Base-by-base conservation (phyloP, 2,888 invertebrate genomes). In the Amphimallon solstitiale region DNA sequence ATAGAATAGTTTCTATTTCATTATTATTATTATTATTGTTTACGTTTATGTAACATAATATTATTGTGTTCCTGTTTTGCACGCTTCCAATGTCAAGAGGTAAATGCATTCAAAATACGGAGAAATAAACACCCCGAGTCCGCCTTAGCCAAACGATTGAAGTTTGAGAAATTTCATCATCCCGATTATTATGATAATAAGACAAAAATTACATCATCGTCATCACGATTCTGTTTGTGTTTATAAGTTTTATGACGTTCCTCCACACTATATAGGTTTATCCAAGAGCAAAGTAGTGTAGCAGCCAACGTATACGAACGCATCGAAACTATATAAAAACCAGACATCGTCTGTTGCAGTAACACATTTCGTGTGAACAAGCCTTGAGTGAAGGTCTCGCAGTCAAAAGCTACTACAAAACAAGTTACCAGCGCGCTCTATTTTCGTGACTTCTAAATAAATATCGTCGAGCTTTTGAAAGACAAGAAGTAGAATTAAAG, bases 201-300 rank as follows among this genome's bases (percentile, higher is more conserved):
- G 15, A 35, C 38, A 61, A 60, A 45, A 34, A 38, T 66, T 66
- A 66, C 66, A 66, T 66, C 66, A 66, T 46, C 49, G 23, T 54
- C 38, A 37, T 19, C 56, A 29, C 38, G 21, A 37, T 12, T 14
- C 38, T 2, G 12, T 15, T 14, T 19, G 9, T 23, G 43, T 59
- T 29, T 43, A 21, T 21, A 38, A 1, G 12, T 21, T 40, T n/a
- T 38, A 1, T 40, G 23, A 40, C 38, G 56, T 43, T 6, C 19
- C 21, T 12, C 19, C 10, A 19, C n/a, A 7, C 5, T 29, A 9
- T 29, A 29, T 2, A 29, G 5, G 29, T 29, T 7, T 29, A 29
- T 29, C 6, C 29, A 29, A 29, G 5, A 29, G 9, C 29, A 9
- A 29, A 29, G 5, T 5, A 3, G 29, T 29, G 29, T 10, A 29